Evolutionary conservation across 2,797 vertebrate genomes (phyloP), one percentile per base, ranked within the genome.

Genomic region (Thamnophis elegans): DNA sequence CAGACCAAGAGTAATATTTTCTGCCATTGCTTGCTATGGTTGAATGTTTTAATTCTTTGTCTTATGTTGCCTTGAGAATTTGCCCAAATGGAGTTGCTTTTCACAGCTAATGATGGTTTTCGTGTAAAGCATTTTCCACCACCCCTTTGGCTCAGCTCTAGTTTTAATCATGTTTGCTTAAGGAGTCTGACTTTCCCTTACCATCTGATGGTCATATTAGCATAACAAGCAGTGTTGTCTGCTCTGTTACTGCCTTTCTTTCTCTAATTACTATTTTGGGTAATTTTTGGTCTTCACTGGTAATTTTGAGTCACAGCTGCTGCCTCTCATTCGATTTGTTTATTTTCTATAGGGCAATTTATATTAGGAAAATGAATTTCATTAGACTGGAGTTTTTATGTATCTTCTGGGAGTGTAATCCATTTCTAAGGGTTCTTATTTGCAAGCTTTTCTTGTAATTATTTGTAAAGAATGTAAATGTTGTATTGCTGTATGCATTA

Each of bases 221-320:
- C 65, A 92, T 89, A 93, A 78, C 58, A 93, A 95, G 93, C 93
- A 90, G 54, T 58, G 94, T 95, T 94, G 42, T 94, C 56, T 95
- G 92, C 25, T 94, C 91, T 92, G 73, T 90, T 94, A 95, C 94
- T 93, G 85, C 65, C 91, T 94, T 96, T 95, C 82, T 65, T 60
- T 42, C 94, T 93, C 90, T 95, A 95, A 95, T 95, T 96, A 94
- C 91, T 95, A 90, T 96, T 97, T 96, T 95, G 94, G 91, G 85
- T 92, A n/a, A 28, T 92, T 94, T 95, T 95, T 92, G 28, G 51
- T 87, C 59, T 92, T 96, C 51, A 25, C 36, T 93, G 42, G 18
- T 94, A 94, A 96, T 95, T 96, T 95, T 96, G 93, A 96, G 93
- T 60, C 91, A 94, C 96, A 96, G 94, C 94, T 97, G 95, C 92